Conservation (phyloP, 2,797 vertebrate species). For the Gallinago nigripennis region DNA sequence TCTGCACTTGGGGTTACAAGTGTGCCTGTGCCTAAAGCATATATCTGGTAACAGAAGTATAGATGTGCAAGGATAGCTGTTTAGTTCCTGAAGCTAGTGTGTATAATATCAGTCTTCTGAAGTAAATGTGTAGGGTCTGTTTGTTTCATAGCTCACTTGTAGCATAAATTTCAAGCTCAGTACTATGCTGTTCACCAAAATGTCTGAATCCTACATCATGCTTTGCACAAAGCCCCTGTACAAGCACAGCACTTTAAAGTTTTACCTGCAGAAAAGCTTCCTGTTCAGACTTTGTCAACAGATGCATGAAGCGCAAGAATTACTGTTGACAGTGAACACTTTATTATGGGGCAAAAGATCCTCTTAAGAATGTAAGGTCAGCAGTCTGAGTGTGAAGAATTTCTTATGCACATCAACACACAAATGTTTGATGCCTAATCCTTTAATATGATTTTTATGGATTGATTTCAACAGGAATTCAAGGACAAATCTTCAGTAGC, state of each 20-base stretch:
- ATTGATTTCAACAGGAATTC: conserved; percentile 52
- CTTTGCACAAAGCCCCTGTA: neutral
- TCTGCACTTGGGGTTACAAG: neutral
- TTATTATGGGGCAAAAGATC: conserved; percentile 64
- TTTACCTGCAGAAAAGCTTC: conserved; percentile 32
- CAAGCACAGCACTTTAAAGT: neutral
- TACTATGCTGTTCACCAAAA: neutral
- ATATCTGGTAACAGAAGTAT: neutral
- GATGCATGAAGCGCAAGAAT: conserved; percentile 24
- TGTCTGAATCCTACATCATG: neutral
- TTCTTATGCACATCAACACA: conserved; percentile 63
- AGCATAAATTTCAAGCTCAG: neutral
- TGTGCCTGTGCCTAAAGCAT: neutral
- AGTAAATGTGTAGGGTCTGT: neutral
- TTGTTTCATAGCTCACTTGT: neutral
- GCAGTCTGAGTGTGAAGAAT: conserved; percentile 50
- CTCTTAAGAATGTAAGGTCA: conserved; percentile 70
- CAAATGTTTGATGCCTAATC: conserved; percentile 48
- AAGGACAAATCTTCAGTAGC: conserved; percentile 6
- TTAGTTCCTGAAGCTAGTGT: neutral
- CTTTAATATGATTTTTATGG: conserved; percentile 68
- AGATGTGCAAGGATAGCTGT: neutral
- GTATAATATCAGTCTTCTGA: neutral
- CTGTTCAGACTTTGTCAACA: conserved; percentile 36
- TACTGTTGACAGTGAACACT: conserved; percentile 71